Percentiles rank a stretch among this genome's conserved stretches.
phyloP scores from a whole-genome alignment of 2,888 invertebrate genomes.

The Lacanobia oleracea region DNA sequence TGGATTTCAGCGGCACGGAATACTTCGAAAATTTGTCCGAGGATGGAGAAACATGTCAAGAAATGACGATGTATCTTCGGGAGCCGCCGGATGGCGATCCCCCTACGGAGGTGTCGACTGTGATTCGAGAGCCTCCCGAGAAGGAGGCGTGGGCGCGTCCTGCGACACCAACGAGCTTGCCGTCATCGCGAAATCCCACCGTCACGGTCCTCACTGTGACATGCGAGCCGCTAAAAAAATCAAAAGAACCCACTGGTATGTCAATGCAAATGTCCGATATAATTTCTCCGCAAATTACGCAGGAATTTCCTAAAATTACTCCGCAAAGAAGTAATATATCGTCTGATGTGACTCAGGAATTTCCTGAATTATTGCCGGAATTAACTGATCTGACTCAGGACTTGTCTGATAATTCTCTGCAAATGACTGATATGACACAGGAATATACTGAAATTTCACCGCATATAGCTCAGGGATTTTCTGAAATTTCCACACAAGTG shows the following conservation, averaged over 20 bases:
- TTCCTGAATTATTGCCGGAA: background rate
- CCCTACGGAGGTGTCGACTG: background rate
- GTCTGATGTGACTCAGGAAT: background rate
- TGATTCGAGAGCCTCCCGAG: background rate
- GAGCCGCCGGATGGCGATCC: background rate
- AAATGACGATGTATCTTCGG: background rate
- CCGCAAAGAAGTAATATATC: background rate
- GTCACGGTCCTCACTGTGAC: background rate
- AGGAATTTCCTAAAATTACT: background rate
- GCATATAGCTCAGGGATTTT: background rate
- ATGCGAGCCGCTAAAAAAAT: background rate
- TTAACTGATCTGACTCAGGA: no score
- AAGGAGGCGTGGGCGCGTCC: background rate
- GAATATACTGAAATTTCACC: no score
- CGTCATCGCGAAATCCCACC: background rate
- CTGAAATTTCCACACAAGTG: background rate
- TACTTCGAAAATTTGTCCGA: background rate
- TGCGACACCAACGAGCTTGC: background rate
- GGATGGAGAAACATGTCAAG: background rate
- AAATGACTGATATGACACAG: background rate
- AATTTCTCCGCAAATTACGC: background rate
- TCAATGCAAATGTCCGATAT: background rate
- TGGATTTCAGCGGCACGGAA: conserved; percentile 5
- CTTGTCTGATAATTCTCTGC: background rate
- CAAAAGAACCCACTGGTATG: background rate